Evolutionary conservation across 2,888 invertebrate genomes (phyloP).

Genomic region (Caenorhabditis japonica): DNA sequence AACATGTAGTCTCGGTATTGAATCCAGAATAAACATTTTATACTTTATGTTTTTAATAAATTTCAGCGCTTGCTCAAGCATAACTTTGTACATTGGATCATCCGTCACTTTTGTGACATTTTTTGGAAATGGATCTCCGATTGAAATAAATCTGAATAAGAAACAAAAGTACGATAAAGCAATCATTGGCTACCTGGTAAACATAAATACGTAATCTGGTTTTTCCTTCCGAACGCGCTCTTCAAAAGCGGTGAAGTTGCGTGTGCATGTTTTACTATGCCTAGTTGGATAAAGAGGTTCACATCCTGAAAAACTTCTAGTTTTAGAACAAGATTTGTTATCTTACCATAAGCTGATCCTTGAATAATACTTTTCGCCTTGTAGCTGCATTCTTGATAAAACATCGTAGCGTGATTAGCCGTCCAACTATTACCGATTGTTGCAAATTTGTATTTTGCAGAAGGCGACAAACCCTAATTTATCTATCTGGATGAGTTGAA

Average conservation of each 20-base stretch:
- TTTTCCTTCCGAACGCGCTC: constrained; percentile 3
- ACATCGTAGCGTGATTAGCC: constrained; percentile 20
- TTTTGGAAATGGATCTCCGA: constrained; percentile 8
- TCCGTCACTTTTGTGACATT: not conserved
- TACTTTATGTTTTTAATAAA: not conserved
- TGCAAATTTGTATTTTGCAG: constrained; percentile 8
- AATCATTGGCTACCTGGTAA: constrained; percentile 17
- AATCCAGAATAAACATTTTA: constrained; percentile 13
- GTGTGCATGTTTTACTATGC: not conserved
- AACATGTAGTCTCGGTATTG: constrained; percentile 7
- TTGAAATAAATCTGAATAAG: constrained; percentile 20
- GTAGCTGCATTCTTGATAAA: constrained; percentile 15
- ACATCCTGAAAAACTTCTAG: not conserved
- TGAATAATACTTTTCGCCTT: constrained; percentile 15
- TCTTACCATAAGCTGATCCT: constrained; percentile 11
- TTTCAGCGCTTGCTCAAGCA: constrained; percentile 11
- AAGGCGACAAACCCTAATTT: constrained; percentile 1
- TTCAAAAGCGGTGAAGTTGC: constrained; percentile 12
- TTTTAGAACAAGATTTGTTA: not conserved
- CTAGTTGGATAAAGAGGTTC: constrained; percentile 11
- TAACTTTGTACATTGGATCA: constrained; percentile 17
- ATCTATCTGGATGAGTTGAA: too few relatives aligned
- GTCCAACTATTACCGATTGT: constrained; percentile 29
- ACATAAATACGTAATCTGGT: constrained; percentile 18
- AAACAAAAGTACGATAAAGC: not conserved